Percentiles rank a stretch among this genome's conserved stretches.
Conservation (phyloP, 1,140 invertebrate species). For the Glossosoma conforme region DNA sequence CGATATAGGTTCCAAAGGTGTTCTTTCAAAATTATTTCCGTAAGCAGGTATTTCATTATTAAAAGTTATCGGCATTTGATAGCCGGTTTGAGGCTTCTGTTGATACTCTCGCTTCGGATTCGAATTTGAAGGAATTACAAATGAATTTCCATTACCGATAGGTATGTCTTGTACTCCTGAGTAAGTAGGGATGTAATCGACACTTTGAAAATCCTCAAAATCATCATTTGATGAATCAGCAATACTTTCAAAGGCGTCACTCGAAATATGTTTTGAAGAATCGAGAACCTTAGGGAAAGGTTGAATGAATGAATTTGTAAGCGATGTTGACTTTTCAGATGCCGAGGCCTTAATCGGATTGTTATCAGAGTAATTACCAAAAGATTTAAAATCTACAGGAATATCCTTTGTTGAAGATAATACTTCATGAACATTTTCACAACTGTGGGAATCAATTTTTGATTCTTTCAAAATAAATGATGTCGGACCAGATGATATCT, state of each 20-base stretch:
- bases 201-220: conserved; percentile 47
- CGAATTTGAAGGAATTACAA: background rate
- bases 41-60: background rate
- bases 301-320: no score
- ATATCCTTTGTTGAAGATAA: background rate
- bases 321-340: background rate
- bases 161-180: background rate
- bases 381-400: conserved; percentile 9
- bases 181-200: conserved; percentile 20
- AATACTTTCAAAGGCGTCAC: conserved; percentile 10
- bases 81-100: background rate
- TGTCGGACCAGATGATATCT: conserved; percentile 8
- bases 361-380: no score
- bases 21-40: conserved; percentile 13
- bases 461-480: conserved; percentile 28
- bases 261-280: no score
- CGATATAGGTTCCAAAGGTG: conserved; percentile 10
- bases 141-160: background rate
- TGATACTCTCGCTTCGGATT: background rate
- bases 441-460: conserved; percentile 22
- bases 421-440: no score
- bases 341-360: no score
- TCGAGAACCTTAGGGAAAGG: no score
- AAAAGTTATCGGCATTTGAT: no score
- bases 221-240: conserved; percentile 38